These are phyloP conservation scores for Lagenorhynchus albirostris DNA, from an alignment of 2,113 vertebrate species.

Conservation along the genomic window DNA sequence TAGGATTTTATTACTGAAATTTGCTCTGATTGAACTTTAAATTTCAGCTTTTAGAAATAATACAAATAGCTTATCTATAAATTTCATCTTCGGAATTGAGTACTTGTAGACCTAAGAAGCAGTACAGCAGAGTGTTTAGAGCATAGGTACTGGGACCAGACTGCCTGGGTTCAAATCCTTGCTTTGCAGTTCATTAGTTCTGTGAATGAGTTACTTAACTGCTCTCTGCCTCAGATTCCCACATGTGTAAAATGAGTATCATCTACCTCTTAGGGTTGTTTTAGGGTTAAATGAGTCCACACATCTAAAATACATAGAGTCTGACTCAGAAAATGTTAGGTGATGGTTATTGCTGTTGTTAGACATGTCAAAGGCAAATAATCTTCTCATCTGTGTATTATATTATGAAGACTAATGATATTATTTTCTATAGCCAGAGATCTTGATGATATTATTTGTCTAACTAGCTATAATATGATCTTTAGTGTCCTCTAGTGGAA, in stretches of 20 bases:
- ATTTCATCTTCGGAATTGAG: neutral
- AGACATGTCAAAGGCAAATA: slow-evolving; percentile 28
- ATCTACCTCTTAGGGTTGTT: neutral
- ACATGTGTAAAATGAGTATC: neutral
- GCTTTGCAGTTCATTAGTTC: neutral
- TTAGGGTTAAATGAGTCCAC: neutral
- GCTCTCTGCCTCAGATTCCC: neutral
- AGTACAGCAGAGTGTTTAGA: neutral
- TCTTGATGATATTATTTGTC: slow-evolving; percentile 5
- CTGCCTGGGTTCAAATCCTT: neutral
- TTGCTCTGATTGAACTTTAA: slow-evolving; percentile 8
- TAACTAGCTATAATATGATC: neutral
- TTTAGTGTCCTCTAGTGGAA: slow-evolving; percentile 63
- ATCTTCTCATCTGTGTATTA: neutral
- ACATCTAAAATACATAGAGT: neutral
- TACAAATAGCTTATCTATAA: slow-evolving; percentile 8
- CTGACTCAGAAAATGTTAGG: slow-evolving; percentile 20
- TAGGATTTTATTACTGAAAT: slow-evolving; percentile 38
- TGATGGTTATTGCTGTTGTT: slow-evolving; percentile 30
- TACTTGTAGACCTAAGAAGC: neutral
- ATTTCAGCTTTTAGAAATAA: slow-evolving; percentile 32
- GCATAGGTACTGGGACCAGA: neutral
- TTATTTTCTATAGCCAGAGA: neutral
- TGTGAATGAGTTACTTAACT: neutral
- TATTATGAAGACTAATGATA: slow-evolving; percentile 11